Conservation (phyloP, 2,113 vertebrate genomes). For the Proteles cristata region DNA sequence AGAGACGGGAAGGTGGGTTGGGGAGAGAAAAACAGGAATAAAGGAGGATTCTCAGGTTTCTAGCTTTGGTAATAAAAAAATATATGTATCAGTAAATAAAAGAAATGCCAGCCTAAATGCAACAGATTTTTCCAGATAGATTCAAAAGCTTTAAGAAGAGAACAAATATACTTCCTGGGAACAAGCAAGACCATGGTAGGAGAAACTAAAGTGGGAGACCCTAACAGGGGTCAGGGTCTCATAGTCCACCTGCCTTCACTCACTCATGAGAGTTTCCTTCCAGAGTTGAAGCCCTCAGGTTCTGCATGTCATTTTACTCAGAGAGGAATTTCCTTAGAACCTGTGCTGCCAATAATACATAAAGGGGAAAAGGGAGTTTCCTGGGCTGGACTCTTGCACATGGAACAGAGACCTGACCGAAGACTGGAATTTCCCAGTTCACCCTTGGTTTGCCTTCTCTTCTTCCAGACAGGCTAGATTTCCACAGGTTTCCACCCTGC, state of each 20-base stretch:
- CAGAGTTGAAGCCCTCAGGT: constrained; percentile 34
- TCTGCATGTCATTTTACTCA: neutral
- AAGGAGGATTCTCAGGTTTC: neutral
- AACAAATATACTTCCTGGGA: constrained; percentile 26
- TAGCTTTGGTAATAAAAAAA: neutral
- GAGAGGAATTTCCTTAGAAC: constrained; percentile 5
- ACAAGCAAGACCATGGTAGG: neutral
- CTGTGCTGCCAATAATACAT: neutral
- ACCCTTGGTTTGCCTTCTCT: neutral
- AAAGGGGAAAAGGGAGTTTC: neutral
- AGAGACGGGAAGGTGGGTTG: neutral
- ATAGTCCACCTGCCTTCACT: neutral
- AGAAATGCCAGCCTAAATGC: neutral
- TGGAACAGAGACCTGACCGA: neutral
- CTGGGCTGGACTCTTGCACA: neutral
- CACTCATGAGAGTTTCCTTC: constrained; percentile 30
- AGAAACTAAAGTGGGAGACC: constrained; percentile 44
- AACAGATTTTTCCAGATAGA: constrained; percentile 7
- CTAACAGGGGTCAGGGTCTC: neutral
- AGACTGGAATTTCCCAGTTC: neutral
- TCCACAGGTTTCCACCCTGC: neutral
- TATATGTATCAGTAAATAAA: neutral
- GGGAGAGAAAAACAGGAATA: neutral
- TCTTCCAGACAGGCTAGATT: neutral
- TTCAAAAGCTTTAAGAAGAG: constrained; percentile 52